A percentile compares a stretch with the other conserved stretches of the same genome.
These are phyloP conservation scores for Lasioglossum leucozonium DNA, from an alignment of 2,888 invertebrate genomes.

Conservation along the genomic window DNA sequence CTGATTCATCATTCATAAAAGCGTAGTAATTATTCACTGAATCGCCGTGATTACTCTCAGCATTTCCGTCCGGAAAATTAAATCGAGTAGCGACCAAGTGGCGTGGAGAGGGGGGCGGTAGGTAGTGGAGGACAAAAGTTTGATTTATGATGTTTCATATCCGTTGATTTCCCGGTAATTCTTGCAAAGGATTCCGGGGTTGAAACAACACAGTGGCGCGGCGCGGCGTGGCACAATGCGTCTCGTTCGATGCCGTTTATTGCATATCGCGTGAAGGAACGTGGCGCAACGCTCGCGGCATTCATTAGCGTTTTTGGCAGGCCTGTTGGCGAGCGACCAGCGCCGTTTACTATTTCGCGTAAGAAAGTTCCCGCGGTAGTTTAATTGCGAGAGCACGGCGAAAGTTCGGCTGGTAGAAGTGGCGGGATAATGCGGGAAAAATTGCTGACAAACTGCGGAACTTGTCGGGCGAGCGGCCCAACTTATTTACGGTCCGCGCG, in stretches of 20 bases:
- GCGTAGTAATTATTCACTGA: neutral
- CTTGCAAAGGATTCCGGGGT: conserved; percentile 25
- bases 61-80: neutral
- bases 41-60: neutral
- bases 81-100: neutral
- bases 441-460: conserved; percentile 62
- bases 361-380: conserved; percentile 50
- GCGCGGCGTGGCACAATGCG: conserved; percentile 29
- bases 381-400: conserved; percentile 49
- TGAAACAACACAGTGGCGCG: neutral
- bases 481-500: conserved; percentile 51
- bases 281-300: conserved; percentile 30
- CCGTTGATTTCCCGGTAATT: conserved; percentile 16
- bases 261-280: conserved; percentile 43
- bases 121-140: neutral
- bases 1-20: neutral
- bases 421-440: conserved; percentile 54
- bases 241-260: conserved; percentile 48
- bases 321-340: conserved; percentile 52
- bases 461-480: conserved; percentile 43
- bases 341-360: conserved; percentile 56
- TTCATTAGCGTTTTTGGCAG: conserved; percentile 63
- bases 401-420: conserved; percentile 39
- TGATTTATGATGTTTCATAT: conserved; percentile 10
- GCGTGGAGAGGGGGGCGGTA: neutral